A percentile compares a stretch with the other conserved stretches of the same genome.
Conservation (phyloP, 2,113 vertebrate genomes). For the Bombycilla garrulus region DNA sequence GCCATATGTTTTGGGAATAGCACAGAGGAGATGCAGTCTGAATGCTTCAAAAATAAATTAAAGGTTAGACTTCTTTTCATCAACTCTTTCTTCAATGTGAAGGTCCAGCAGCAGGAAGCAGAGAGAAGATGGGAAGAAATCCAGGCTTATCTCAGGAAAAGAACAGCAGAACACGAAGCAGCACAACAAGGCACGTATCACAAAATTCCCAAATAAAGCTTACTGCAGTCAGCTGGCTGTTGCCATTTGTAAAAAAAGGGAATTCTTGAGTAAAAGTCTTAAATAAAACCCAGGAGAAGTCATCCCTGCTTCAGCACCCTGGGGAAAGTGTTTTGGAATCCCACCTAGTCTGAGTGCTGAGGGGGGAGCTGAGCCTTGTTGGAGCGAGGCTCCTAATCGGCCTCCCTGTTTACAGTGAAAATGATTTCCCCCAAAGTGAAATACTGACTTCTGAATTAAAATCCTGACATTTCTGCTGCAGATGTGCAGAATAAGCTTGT, state of each 20-base stretch:
- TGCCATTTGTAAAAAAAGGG: background rate
- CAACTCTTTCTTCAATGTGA: background rate
- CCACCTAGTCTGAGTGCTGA: background rate
- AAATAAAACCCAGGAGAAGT: background rate
- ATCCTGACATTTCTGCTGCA: conserved; percentile 62
- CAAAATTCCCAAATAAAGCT: background rate
- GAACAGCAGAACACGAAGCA: conserved; percentile 86
- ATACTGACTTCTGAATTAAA: background rate
- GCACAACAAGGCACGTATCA: conserved; percentile 81
- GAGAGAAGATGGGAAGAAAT: conserved; percentile 93
- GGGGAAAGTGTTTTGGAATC: background rate
- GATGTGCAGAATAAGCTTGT: conserved; percentile 91
- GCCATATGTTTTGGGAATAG: conserved; percentile 8
- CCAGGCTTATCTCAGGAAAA: conserved; percentile 88
- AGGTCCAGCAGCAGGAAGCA: conserved; percentile 91
- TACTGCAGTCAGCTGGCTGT: background rate
- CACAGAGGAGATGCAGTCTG: background rate
- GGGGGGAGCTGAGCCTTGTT: background rate
- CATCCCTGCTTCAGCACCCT: background rate
- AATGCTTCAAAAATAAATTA: background rate
- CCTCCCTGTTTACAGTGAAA: background rate
- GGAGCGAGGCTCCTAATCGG: background rate
- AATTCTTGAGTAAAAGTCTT: background rate
- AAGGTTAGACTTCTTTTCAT: background rate
- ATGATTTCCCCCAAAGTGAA: background rate